A percentile compares a stretch with the other conserved stretches of the same genome.
phyloP scores from a whole-genome alignment of 2,888 invertebrate species.

The Harpalus rubripes region DNA sequence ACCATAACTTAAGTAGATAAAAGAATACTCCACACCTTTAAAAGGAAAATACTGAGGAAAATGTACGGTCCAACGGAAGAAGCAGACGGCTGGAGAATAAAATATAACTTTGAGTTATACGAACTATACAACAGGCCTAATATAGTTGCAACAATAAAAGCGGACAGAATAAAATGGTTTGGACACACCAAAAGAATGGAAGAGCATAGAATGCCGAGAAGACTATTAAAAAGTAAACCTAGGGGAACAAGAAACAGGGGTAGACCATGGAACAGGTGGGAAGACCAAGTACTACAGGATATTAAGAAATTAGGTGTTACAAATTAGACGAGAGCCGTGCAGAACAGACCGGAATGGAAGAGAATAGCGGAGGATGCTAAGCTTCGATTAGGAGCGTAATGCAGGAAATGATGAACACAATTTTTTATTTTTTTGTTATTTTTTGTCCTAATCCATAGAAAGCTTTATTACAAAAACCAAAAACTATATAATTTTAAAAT shows the following conservation, averaged over 20 bases:
- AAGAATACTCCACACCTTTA: slow-evolving; percentile 52
- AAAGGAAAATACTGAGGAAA: slow-evolving; percentile 55
- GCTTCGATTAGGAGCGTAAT: slow-evolving; percentile 34
- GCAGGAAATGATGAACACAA: slow-evolving; percentile 33
- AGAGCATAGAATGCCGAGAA: slow-evolving; percentile 30
- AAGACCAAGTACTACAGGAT: slow-evolving; percentile 29
- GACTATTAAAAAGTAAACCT: slow-evolving; percentile 26
- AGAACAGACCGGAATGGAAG: slow-evolving; percentile 41
- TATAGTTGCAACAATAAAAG: slow-evolving; percentile 41
- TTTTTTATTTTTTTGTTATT: too few species aligned
- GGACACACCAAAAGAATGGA: slow-evolving; percentile 55
- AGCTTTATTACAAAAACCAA: too few species aligned
- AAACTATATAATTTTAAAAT: too few species aligned
- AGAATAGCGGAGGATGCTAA: slow-evolving; percentile 50
- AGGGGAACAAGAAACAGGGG: slow-evolving; percentile 31
- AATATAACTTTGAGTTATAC: slow-evolving; percentile 54
- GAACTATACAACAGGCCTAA: slow-evolving; percentile 28
- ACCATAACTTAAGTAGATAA: slow-evolving; percentile 49
- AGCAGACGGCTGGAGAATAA: slow-evolving; percentile 55
- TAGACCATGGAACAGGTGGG: slow-evolving; percentile 5
- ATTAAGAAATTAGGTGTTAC: background rate
- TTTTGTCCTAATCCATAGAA: too few species aligned
- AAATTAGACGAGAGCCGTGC: slow-evolving; percentile 11
- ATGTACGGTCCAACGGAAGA: slow-evolving; percentile 53
- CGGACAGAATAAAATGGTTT: slow-evolving; percentile 42